Conservation (phyloP, 1,140 invertebrate genomes). For the Calliopsis andreniformis region DNA sequence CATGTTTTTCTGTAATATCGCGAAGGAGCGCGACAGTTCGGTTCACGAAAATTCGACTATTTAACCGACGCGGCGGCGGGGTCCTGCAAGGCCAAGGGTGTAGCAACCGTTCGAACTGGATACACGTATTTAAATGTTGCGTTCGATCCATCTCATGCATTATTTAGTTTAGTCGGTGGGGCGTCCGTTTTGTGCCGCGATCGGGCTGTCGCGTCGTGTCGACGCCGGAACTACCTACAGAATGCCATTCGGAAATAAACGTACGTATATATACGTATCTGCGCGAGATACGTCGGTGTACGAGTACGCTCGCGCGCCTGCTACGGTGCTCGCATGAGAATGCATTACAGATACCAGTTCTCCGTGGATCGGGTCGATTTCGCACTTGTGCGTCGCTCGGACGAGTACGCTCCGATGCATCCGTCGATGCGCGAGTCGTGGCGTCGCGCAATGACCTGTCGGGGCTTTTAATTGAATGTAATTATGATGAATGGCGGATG, state of each 20-base stretch:
- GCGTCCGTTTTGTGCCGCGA: conserved; percentile 67
- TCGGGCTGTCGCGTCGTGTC: conserved; percentile 68
- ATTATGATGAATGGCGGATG: conserved; percentile 54
- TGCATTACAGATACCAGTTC: conserved; percentile 64
- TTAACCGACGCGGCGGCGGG: conserved; percentile 29
- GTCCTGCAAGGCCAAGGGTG: conserved; percentile 67
- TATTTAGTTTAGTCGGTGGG: conserved; percentile 71
- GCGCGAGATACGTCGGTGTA: conserved; percentile 1
- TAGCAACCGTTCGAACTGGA: conserved; percentile 40
- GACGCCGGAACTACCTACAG: conserved; percentile 67
- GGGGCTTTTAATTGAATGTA: conserved; percentile 60
- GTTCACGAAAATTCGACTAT: conserved; percentile 16
- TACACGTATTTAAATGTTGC: conserved; percentile 74
- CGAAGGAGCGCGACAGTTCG: conserved; percentile 25
- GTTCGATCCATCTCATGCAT: conserved; percentile 74
- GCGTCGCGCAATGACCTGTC: conserved; percentile 28
- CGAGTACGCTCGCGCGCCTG: conserved; percentile 19
- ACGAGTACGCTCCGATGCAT: conserved; percentile 27
- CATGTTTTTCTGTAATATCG: neutral
- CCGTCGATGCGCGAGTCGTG: conserved; percentile 30
- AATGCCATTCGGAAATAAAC: conserved; percentile 68
- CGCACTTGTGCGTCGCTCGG: conserved; percentile 54
- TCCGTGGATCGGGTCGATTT: conserved; percentile 65
- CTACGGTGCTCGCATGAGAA: conserved; percentile 50
- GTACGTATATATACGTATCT: conserved; percentile 31